Evolutionary conservation across 2,888 invertebrate species (phyloP).

Genomic region (Hemicrepidius hirtus): DNA sequence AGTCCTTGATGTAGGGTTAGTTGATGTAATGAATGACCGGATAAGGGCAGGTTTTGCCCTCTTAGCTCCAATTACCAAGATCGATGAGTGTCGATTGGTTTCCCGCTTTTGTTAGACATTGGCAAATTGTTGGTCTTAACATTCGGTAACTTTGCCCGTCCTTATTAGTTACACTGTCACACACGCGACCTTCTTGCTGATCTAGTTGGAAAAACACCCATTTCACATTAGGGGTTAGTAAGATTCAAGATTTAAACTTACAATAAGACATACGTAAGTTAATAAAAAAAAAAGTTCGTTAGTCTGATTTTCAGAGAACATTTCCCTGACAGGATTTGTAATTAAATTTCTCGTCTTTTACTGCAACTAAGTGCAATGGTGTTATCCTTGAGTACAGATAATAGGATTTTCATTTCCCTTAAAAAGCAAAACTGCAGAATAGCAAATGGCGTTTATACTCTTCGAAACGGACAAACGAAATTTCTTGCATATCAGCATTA

Average conservation of each 20-base stretch:
- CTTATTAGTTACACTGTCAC: slow-evolving; percentile 22
- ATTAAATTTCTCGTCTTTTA: too few species aligned
- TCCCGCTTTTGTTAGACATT: slow-evolving; percentile 40
- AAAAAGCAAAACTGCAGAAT: too few species aligned
- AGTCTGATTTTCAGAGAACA: too few species aligned
- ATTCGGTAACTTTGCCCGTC: not conserved
- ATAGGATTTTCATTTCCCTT: too few species aligned
- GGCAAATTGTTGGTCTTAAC: slow-evolving; percentile 41
- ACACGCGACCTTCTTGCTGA: not conserved
- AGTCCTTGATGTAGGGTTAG: not conserved
- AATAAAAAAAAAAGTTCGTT: too few species aligned
- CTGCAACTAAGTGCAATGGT: too few species aligned
- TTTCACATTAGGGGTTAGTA: not conserved
- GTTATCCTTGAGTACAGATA: too few species aligned
- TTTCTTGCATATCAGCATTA: not conserved
- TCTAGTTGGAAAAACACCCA: not conserved
- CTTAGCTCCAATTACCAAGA: slow-evolving; percentile 46
- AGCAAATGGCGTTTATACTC: too few species aligned
- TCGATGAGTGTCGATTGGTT: slow-evolving; percentile 44
- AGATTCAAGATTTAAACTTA: too few species aligned
- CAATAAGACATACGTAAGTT: too few species aligned
- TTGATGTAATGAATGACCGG: slow-evolving; percentile 41
- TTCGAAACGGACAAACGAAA: too few species aligned
- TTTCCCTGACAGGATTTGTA: too few species aligned
- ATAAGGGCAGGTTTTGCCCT: slow-evolving; percentile 42